These are phyloP conservation scores for Dinothrombium tinctorium DNA, from an alignment of 1,140 invertebrate species.

Conservation along the genomic window DNA sequence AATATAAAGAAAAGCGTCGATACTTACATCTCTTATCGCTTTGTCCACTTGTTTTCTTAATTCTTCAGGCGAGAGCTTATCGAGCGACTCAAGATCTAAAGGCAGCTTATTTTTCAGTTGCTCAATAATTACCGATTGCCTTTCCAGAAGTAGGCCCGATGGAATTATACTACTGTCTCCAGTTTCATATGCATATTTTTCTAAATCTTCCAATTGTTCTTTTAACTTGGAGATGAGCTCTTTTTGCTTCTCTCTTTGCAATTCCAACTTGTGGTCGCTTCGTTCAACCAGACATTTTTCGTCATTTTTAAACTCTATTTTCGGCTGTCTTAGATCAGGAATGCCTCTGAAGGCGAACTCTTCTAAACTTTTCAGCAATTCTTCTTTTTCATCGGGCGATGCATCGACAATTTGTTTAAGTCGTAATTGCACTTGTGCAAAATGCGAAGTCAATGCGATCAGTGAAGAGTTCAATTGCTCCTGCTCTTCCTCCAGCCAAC, in stretches of 20 bases:
- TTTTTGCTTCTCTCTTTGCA: conserved; percentile 43
- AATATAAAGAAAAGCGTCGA: no score
- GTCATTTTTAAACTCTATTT: conserved; percentile 15
- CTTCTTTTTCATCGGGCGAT: conserved; percentile 50
- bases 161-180: conserved; percentile 27
- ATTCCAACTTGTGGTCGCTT: conserved; percentile 30
- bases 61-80: conserved; percentile 43
- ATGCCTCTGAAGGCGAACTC: conserved; percentile 94
- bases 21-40: conserved; percentile 37
- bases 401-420: conserved; percentile 84
- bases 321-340: conserved; percentile 26
- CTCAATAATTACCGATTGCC: conserved; percentile 66
- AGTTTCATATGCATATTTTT: conserved; percentile 66
- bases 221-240: conserved; percentile 75
- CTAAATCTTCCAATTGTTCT: conserved; percentile 71
- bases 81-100: conserved; percentile 47
- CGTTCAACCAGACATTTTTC: not conserved
- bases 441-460: conserved; percentile 85
- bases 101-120: conserved; percentile 48
- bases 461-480: conserved; percentile 87
- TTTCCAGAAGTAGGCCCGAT: conserved; percentile 52
- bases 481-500: conserved; percentile 64
- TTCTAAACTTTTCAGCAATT: conserved; percentile 69
- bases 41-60: conserved; percentile 48
- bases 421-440: conserved; percentile 90